These are phyloP conservation scores for Caenorhabditis afra DNA, from an alignment of 2,888 invertebrate species.

Conservation along the genomic window DNA sequence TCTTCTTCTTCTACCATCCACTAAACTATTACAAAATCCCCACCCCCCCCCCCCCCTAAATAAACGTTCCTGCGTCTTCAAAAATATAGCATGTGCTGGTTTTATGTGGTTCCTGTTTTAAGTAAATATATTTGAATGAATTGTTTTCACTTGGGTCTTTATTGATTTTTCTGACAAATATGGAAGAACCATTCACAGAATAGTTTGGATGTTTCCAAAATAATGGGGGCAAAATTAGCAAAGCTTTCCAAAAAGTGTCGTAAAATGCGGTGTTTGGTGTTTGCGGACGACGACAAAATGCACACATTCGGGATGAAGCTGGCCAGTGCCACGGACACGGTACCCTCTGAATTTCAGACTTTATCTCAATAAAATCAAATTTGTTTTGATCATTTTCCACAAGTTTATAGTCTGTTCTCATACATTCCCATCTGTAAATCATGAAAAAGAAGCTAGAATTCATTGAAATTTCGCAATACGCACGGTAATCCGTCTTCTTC, in stretches of 20 bases:
- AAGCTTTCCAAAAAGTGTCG: not conserved
- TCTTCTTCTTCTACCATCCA: not conserved
- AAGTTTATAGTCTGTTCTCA: no score
- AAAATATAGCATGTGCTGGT: constrained; percentile 39
- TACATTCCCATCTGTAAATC: no score
- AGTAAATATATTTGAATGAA: constrained; percentile 4
- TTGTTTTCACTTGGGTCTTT: not conserved
- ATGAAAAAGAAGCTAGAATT: not conserved
- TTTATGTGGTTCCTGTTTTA: constrained; percentile 31
- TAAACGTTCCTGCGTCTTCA: not conserved
- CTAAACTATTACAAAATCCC: not conserved
- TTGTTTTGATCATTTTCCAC: no score
- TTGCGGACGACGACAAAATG: constrained; percentile 9
- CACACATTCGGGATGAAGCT: not conserved
- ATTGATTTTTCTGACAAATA: not conserved
- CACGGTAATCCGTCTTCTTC: not conserved
- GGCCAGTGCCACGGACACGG: no score
- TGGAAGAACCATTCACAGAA: not conserved
- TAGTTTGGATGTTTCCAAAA: not conserved
- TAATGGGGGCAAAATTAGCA: not conserved
- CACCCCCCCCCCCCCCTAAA: no score
- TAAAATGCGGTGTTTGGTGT: constrained; percentile 4
- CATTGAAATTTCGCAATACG: not conserved
- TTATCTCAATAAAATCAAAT: not conserved
- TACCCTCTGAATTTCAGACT: not conserved